These are phyloP conservation scores for Dicrostonyx torquatus DNA, from an alignment of 2,797 vertebrate genomes.

Conservation along the genomic window DNA sequence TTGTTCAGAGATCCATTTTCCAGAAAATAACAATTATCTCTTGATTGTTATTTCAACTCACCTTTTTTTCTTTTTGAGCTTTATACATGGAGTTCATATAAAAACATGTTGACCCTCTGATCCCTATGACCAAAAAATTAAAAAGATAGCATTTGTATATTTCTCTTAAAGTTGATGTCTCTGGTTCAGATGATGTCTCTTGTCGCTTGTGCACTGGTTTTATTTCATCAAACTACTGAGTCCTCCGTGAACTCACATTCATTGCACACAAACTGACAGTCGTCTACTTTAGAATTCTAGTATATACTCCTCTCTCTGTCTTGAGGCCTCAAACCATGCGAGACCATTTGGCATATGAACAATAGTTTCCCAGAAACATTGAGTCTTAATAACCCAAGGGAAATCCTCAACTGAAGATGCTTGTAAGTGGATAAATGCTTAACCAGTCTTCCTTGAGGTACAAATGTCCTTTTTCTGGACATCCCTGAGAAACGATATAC, in stretches of 20 bases:
- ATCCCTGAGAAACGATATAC: not conserved
- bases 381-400: slow-evolving; percentile 42
- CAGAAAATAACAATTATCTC: not conserved
- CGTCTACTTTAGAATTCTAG: not conserved
- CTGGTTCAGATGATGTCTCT: not conserved
- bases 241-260: not conserved
- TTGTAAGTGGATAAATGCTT: not conserved
- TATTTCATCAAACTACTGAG: not conserved
- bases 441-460: not conserved
- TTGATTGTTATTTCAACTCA: not conserved
- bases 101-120: not conserved
- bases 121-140: not conserved
- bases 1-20: not conserved
- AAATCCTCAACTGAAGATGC: not conserved
- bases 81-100: not conserved
- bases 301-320: not conserved
- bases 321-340: not conserved
- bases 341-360: not conserved
- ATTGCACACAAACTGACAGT: not conserved
- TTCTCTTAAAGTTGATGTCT: not conserved
- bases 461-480: not conserved
- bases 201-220: not conserved
- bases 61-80: not conserved
- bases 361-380: not conserved
- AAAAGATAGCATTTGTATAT: not conserved